A percentile compares a stretch with the other conserved stretches of the same genome.
phyloP scores from a whole-genome alignment of 2,113 vertebrate genomes.

The Pitta sordida region DNA sequence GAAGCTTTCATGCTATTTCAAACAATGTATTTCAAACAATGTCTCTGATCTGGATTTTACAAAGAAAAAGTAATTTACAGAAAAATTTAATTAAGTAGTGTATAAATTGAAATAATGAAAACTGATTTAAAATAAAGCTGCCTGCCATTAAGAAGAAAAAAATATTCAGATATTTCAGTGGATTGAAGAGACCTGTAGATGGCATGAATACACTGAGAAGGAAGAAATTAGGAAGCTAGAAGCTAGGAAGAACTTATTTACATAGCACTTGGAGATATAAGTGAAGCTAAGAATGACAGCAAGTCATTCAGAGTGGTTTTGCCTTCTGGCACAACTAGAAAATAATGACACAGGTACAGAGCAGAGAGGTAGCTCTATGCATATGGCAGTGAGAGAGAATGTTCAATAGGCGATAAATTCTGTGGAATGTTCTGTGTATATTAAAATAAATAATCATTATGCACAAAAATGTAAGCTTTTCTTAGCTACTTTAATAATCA shows the following conservation, averaged over 20 bases:
- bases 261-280: not conserved
- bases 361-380: not conserved
- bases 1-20: no score
- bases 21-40: not conserved
- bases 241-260: not conserved
- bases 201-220: conserved; percentile 18
- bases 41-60: not conserved
- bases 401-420: not conserved
- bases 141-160: not conserved
- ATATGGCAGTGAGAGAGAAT: not conserved
- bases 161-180: not conserved
- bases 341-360: not conserved
- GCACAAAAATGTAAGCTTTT: not conserved
- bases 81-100: not conserved
- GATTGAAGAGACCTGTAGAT: not conserved
- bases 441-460: not conserved
- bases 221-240: not conserved
- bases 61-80: not conserved
- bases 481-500: not conserved
- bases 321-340: not conserved
- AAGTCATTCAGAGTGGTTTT: not conserved
- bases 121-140: not conserved
- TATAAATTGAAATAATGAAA: not conserved
- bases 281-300: not conserved
- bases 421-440: not conserved